phyloP scores from a whole-genome alignment of 2,113 vertebrate genomes.

The Amazona vittata region DNA sequence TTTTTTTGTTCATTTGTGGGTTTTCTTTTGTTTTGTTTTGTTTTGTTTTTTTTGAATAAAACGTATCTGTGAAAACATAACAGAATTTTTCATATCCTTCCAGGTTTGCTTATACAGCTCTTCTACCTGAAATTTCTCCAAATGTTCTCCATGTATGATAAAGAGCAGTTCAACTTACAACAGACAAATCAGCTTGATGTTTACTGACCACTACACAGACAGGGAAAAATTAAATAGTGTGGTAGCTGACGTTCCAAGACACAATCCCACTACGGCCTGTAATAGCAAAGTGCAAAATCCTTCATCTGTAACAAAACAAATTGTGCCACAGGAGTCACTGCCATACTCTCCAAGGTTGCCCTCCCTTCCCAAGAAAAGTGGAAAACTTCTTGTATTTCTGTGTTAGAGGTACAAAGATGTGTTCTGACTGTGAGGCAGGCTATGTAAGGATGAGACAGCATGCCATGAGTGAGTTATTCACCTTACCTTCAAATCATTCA shows the following conservation, averaged over 20 bases:
- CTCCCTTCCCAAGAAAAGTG: background rate
- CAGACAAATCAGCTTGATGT: background rate
- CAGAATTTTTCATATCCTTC: background rate
- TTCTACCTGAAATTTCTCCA: background rate
- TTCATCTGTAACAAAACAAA: background rate
- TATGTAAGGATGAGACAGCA: slow-evolving; percentile 43
- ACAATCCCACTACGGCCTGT: background rate
- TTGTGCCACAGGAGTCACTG: too few relatives aligned
- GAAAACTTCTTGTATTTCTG: background rate
- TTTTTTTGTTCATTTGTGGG: too few relatives aligned
- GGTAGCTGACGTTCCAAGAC: too few relatives aligned
- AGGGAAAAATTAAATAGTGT: background rate
- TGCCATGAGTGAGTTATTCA: slow-evolving; percentile 3
- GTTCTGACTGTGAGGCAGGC: background rate
- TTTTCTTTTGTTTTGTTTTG: too few relatives aligned
- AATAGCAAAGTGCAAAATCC: background rate
- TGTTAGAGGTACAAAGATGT: background rate
- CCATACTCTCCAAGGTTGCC: background rate
- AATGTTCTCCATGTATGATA: background rate
- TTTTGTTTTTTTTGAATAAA: background rate
- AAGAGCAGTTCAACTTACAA: background rate
- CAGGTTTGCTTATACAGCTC: background rate
- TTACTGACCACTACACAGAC: background rate
- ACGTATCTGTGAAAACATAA: background rate
- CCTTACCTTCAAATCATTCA: slow-evolving; percentile 26